Base-by-base conservation (phyloP, 2,888 invertebrate species). In the Polyploca ridens region DNA sequence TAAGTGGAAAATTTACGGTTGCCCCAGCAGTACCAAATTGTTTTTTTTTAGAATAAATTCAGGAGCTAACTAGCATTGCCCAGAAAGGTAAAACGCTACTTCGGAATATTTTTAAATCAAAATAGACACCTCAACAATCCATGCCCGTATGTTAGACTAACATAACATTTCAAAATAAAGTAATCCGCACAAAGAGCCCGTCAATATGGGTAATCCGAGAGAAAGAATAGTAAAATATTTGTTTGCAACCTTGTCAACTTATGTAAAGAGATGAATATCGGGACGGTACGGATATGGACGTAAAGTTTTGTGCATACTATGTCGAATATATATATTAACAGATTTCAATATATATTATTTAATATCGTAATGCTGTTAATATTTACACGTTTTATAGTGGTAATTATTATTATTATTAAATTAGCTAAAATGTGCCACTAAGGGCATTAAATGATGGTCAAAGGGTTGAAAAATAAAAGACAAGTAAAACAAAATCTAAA, bases 161-260 rank as follows among this genome's bases (percentile, higher is more conserved):
- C 68, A 74, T 67, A 71, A 63, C 69, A 68, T 71, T 69, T 71
- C 72, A 70, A 67, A 33, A 35, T 41, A 70, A 74, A 74, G 75
- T 75, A 75, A 78, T 78, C 73, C 68, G 70, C 68, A 77, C 77
- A 79, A 81, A 80, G 76, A 76, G 75, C 67, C 75, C 77, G 82
- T 77, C 80, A 79, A 78, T 76, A 71, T 73, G 54, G 73, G 71
- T 82, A 82, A 81, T 80, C 77, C 83, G 68, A 68, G 69, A 69
- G 73, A 75, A 78, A 77, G 81, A 76, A 81, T 73, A 70, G 69
- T 69, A 67, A 77, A 79, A 78, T 80, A 76, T 79, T 77, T 81
- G 73, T 79, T 78, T 76, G 71, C 59, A 63, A 76, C 65, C 72
- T 57, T 70, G 76, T 73, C 73, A 73, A 72, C 70, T 74, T 72